Percentiles rank a stretch among this genome's conserved stretches.
Conservation (phyloP, 2,888 invertebrate species). For the Thera britannica region DNA sequence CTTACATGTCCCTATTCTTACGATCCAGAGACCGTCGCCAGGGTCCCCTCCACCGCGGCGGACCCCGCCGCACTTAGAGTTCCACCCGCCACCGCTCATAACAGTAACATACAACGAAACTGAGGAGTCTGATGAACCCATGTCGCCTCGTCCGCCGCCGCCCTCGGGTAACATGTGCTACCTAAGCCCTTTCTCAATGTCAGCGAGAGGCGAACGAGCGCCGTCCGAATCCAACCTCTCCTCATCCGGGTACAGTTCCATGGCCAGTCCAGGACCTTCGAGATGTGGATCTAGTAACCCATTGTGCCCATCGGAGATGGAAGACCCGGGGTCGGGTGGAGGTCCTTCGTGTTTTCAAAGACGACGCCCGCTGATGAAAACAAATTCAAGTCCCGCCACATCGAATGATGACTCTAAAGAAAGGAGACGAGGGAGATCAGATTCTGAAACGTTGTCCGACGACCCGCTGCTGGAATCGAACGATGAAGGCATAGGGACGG, state of each 20-base stretch:
- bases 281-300: constrained; percentile 93
- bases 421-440: constrained; percentile 86
- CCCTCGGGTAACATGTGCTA: constrained; percentile 88
- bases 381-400: constrained; percentile 80
- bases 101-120: constrained; percentile 91
- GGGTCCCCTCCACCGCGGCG: constrained; percentile 86
- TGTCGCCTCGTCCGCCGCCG: constrained; percentile 86
- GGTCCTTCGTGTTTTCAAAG: constrained; percentile 83
- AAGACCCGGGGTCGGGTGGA: constrained; percentile 87
- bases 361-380: constrained; percentile 86
- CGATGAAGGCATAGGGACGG: constrained; percentile 91
- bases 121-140: constrained; percentile 91
- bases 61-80: constrained; percentile 87
- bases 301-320: constrained; percentile 90
- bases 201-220: constrained; percentile 88
- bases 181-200: constrained; percentile 91
- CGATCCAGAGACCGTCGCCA: constrained; percentile 88
- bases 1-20: constrained; percentile 86
- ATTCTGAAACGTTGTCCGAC: constrained; percentile 90
- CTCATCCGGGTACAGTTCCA: constrained; percentile 93
- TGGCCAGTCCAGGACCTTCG: constrained; percentile 93
- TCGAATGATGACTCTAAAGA: constrained; percentile 77
- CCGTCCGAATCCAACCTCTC: constrained; percentile 93
- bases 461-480: constrained; percentile 89
- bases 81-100: constrained; percentile 87